A percentile compares a stretch with the other conserved stretches of the same genome.
Conservation (phyloP, 2,888 invertebrate genomes). For the Rhimphoctona megacephalus region DNA sequence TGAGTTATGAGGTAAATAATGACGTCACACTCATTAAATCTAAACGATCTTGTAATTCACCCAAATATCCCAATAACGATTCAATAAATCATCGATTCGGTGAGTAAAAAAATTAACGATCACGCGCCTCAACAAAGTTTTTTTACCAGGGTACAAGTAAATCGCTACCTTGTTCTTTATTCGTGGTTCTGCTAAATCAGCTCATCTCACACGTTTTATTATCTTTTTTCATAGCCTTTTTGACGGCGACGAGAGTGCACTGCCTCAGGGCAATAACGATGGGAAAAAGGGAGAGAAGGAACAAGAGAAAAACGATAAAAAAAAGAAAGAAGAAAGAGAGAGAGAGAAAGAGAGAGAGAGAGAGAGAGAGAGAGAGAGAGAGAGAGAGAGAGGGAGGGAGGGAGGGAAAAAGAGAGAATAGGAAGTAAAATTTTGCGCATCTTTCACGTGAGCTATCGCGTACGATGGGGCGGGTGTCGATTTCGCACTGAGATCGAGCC, state of each 20-base stretch:
- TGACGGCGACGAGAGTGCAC: constrained; percentile 33
- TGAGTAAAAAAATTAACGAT: constrained; percentile 14
- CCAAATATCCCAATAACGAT: constrained; percentile 13
- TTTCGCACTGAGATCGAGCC: constrained; percentile 71
- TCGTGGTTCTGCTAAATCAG: constrained; percentile 58
- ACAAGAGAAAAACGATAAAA: constrained; percentile 32
- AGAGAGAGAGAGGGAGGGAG: constrained; percentile 5
- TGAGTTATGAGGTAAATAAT: neutral
- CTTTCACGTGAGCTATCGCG: constrained; percentile 59
- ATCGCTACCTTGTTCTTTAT: constrained; percentile 38
- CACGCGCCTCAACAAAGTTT: neutral
- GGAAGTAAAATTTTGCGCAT: constrained; percentile 57
- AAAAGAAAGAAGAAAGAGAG: constrained; percentile 21
- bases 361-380: constrained; percentile 20
- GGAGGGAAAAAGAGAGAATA: constrained; percentile 17
- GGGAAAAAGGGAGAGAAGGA: constrained; percentile 33
- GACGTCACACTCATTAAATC: constrained; percentile 3
- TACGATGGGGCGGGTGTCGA: constrained; percentile 72
- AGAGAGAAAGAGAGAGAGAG: constrained; percentile 21
- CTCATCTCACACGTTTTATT: constrained; percentile 50
- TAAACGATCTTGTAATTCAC: constrained; percentile 1
- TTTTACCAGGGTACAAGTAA: neutral
- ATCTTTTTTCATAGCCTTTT: constrained; percentile 39
- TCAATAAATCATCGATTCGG: constrained; percentile 1
- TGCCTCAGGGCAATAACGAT: constrained; percentile 45